Base-by-base conservation (phyloP, 2,888 invertebrate species). In the Cheilosia variabilis region DNA sequence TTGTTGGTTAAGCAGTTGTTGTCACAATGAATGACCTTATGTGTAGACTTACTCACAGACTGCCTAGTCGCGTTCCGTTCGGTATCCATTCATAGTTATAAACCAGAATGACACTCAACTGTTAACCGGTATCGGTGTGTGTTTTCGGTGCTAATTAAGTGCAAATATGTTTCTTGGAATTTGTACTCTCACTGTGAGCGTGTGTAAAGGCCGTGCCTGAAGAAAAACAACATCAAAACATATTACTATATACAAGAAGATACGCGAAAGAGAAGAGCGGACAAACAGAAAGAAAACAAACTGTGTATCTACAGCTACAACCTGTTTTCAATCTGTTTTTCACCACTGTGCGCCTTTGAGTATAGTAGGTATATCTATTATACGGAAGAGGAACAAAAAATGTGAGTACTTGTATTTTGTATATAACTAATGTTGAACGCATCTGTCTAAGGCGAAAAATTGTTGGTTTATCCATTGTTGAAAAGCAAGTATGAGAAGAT, bases 131-230 rank as follows among this genome's bases (percentile, higher is more conserved):
- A 45, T 58, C 47, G 58, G 27, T 73, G 55, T 62, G 17, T 58
- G 52, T 65, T 66, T 75, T 76, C 53, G 69, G 86, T 87, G 86
- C 81, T 81, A 87, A 87, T 81, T 82, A 77, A 87, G 86, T 81
- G 81, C 69, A 87, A 87, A 87, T 81, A 77, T 73, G 76, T 87
- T 82, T 78, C 63, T 63, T 73, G 72, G 73, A 87, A 77, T 81
- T 55, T 69, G 47, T 27, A 47, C 22, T 66, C 31, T 47, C 6
- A 31, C 31, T 31, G 71, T 66, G 47, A 65, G 57, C 65, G 50
- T 84, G 63, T 60, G 63, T 60, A 34, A 80, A 84, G 65, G 60
- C 71, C 55, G 69, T 71, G 58, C 15, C 43, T 53, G 43, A 53
- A 69, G 63, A 69, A 68, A 63, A 31, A 50, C 66, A 50, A 31